These are phyloP conservation scores for Origma solitaria DNA, from an alignment of 2,113 vertebrate genomes.

Conservation along the genomic window DNA sequence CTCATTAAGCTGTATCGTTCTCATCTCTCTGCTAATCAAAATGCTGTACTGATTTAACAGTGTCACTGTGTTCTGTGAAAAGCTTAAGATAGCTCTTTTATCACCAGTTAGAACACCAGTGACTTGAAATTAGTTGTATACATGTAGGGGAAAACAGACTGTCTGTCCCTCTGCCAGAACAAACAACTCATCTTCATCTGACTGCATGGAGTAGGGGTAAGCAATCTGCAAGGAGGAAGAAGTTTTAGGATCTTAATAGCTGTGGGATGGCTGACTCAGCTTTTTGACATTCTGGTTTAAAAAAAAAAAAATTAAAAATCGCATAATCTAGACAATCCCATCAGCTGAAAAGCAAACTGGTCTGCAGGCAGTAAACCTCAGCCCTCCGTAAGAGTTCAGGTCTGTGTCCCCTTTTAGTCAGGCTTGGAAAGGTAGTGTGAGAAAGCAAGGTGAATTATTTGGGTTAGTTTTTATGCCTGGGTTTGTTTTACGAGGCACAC, in stretches of 20 bases:
- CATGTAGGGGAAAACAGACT: constrained; percentile 47
- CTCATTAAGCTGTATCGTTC: not conserved
- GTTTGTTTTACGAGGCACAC: not conserved
- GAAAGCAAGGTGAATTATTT: not conserved
- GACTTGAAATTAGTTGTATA: constrained; percentile 48
- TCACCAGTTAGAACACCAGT: constrained; percentile 49
- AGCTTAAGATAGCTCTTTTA: constrained; percentile 54
- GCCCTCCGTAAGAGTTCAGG: not conserved
- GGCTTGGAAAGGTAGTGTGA: rapidly evolving
- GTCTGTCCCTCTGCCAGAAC: constrained; percentile 57
- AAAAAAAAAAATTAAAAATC: not conserved
- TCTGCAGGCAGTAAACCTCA: not conserved
- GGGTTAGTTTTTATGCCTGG: not conserved
- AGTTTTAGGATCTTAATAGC: constrained; percentile 8
- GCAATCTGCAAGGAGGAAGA: not conserved
- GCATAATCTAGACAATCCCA: not conserved
- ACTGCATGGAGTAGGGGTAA: constrained; percentile 13
- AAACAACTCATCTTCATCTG: constrained; percentile 55
- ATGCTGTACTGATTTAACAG: constrained; percentile 45
- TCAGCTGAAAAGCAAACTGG: not conserved
- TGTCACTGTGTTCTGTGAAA: constrained; percentile 48
- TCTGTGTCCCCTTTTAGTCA: not conserved
- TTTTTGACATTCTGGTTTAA: not conserved
- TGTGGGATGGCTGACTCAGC: constrained; percentile 42
- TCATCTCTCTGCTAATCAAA: constrained; percentile 47